These are phyloP conservation scores for Caenorhabditis sp. DNA, from an alignment of 2,888 invertebrate species.

Conservation along the genomic window DNA sequence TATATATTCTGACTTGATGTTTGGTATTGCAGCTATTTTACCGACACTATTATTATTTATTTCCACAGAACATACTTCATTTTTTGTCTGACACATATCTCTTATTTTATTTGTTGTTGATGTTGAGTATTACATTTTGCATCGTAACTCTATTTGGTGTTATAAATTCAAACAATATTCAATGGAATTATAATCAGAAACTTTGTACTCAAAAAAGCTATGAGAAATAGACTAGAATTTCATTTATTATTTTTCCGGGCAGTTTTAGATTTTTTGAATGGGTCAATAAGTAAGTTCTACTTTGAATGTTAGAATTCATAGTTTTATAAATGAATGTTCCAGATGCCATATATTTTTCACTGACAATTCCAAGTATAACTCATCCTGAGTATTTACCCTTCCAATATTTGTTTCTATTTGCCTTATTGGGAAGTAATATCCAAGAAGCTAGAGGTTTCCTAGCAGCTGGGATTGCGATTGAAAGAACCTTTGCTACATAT, in stretches of 20 bases:
- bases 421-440: not conserved
- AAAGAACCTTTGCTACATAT: not conserved
- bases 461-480: not conserved
- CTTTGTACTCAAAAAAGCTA: not conserved
- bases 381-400: not conserved
- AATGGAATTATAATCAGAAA: not conserved
- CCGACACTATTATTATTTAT: no score
- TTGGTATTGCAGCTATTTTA: no score
- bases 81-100: not conserved
- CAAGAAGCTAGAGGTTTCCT: not conserved
- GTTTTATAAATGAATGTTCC: not conserved
- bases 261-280: not conserved
- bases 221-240: not conserved
- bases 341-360: not conserved
- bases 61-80: no score
- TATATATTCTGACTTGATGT: no score
- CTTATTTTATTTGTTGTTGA: not conserved
- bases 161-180: not conserved
- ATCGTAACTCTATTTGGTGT: not conserved
- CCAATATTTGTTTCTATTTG: not conserved
- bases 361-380: not conserved
- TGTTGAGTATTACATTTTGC: not conserved
- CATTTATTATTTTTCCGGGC: not conserved
- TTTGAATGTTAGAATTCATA: no score
- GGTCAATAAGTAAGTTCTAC: not conserved